Conservation (phyloP, 2,888 invertebrate species). For the Cheilosia soror region DNA sequence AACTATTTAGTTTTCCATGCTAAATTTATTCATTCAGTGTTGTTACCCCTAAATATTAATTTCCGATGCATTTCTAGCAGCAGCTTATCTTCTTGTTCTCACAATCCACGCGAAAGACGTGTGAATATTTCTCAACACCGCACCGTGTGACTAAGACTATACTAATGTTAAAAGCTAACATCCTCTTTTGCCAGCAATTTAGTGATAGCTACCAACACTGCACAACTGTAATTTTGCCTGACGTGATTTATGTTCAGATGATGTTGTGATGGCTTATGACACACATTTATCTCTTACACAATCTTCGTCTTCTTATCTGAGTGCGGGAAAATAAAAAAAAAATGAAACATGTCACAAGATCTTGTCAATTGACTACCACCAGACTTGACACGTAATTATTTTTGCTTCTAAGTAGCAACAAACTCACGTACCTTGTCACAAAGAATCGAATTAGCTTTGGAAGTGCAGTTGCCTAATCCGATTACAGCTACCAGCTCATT, state of each 20-base stretch:
- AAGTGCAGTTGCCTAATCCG: slow-evolving; percentile 72
- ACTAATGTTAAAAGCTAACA: slow-evolving; percentile 24
- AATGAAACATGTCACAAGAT: slow-evolving; percentile 43
- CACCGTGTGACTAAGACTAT: not conserved
- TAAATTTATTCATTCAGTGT: too few species aligned
- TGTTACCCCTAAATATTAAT: too few species aligned
- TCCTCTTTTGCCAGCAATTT: slow-evolving; percentile 34
- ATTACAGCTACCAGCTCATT: slow-evolving; percentile 60
- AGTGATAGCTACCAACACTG: not conserved
- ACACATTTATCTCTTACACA: slow-evolving; percentile 62
- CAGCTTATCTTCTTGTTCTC: not conserved
- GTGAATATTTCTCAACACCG: slow-evolving; percentile 13
- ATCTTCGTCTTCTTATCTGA: slow-evolving; percentile 54
- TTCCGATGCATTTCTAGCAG: too few species aligned
- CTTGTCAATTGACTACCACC: slow-evolving; percentile 69
- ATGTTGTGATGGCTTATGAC: slow-evolving; percentile 70
- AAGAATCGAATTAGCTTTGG: slow-evolving; percentile 65
- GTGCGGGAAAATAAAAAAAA: not conserved
- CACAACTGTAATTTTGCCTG: slow-evolving; percentile 23
- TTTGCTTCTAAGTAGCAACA: slow-evolving; percentile 63
- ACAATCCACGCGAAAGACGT: not conserved
- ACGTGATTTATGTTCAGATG: slow-evolving; percentile 67
- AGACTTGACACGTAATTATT: slow-evolving; percentile 68
- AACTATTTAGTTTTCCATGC: too few species aligned
- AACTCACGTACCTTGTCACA: slow-evolving; percentile 69